Conservation (phyloP, 2,797 vertebrate genomes). For the Epinephelus malabaricus region DNA sequence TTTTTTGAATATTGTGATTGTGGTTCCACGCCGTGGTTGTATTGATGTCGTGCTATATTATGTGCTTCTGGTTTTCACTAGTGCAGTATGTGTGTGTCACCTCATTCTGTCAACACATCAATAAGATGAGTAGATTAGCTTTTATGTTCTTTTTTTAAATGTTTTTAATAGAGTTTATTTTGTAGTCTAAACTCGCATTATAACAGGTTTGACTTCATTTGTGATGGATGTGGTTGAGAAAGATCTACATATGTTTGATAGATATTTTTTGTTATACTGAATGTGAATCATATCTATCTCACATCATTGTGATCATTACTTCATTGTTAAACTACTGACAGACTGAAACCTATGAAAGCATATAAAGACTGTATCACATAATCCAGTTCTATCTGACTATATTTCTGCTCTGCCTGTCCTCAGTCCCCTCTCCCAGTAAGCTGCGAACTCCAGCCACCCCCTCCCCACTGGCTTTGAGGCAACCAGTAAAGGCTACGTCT, state of each 20-base stretch:
- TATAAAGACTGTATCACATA: background rate
- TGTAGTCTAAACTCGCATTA: conserved; percentile 29
- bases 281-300: conserved; percentile 11
- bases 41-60: conserved; percentile 53
- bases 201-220: conserved; percentile 42
- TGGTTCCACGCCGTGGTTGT: conserved; percentile 67
- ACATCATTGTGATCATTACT: conserved; percentile 48
- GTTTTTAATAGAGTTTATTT: conserved; percentile 13
- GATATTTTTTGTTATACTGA: background rate
- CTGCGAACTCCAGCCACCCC: conserved; percentile 93
- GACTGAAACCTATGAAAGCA: background rate
- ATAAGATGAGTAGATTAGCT: conserved; percentile 10
- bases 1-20: conserved; percentile 67
- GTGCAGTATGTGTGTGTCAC: conserved; percentile 52
- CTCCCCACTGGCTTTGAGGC: conserved; percentile 94
- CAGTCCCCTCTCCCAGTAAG: conserved; percentile 97
- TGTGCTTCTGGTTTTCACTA: conserved; percentile 57
- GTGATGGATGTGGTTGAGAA: conserved; percentile 34
- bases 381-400: conserved; percentile 16
- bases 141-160: conserved; percentile 13
- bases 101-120: conserved; percentile 58
- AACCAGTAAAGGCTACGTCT: conserved; percentile 94
- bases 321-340: conserved; percentile 18
- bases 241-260: conserved; percentile 6
- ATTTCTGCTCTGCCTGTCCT: conserved; percentile 41